Conservation (phyloP, 2,888 invertebrate species). For the Dynastes tityus region DNA sequence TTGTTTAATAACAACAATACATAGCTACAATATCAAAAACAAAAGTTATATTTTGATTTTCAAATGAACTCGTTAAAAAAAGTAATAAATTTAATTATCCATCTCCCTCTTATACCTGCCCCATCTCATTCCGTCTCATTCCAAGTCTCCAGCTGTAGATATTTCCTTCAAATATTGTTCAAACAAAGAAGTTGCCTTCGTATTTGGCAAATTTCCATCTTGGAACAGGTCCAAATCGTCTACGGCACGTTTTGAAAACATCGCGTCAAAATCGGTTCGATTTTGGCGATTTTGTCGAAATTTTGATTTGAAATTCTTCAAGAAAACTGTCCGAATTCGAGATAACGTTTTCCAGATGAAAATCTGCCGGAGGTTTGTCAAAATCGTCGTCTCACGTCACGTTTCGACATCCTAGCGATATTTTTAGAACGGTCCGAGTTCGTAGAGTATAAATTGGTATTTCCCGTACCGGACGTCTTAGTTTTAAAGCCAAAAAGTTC, state of each 20-base stretch:
- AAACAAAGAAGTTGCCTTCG: conserved; percentile 70
- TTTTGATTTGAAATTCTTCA: neutral
- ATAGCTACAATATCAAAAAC: too few species aligned
- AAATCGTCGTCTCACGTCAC: neutral
- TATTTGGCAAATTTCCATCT: conserved; percentile 74
- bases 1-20: too few species aligned
- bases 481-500: conserved; percentile 41
- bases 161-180: conserved; percentile 46
- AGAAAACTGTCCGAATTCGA: neutral
- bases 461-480: conserved; percentile 37
- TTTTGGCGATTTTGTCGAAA: neutral
- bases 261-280: conserved; percentile 27
- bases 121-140: neutral
- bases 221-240: conserved; percentile 68
- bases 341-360: neutral
- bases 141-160: neutral
- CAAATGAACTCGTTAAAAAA: too few species aligned
- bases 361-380: neutral
- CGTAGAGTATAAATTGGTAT: conserved; percentile 42
- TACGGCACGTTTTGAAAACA: conserved; percentile 42
- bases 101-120: too few species aligned
- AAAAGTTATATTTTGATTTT: too few species aligned
- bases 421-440: conserved; percentile 15
- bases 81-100: too few species aligned
- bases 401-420: neutral